Evolutionary conservation across 1,140 invertebrate species (phyloP).

Genomic region (Protaetia brevitarsis): DNA sequence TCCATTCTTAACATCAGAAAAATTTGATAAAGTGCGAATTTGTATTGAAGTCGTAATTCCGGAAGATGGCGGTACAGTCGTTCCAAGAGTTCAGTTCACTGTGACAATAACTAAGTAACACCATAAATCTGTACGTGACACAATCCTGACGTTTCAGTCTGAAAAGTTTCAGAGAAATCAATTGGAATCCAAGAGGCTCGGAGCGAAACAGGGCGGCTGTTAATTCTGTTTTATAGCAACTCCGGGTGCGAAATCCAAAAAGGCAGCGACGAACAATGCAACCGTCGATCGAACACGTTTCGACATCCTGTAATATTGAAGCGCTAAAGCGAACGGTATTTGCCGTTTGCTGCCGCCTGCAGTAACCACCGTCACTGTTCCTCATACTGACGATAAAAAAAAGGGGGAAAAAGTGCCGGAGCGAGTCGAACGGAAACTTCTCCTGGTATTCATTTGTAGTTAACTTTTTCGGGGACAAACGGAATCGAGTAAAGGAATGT

Average conservation of each 20-base stretch:
- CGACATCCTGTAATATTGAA: conserved; percentile 9
- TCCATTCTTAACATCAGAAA: neutral
- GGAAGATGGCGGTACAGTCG: conserved; percentile 2
- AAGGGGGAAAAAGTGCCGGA: neutral
- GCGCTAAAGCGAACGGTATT: neutral
- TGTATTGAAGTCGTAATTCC: conserved; percentile 12
- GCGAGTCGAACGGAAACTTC: no score
- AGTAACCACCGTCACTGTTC: neutral
- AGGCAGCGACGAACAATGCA: conserved; percentile 15
- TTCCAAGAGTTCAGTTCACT: neutral
- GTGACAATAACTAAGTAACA: conserved; percentile 6
- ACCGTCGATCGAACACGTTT: conserved; percentile 6
- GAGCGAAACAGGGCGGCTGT: neutral
- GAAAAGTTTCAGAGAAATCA: conserved; percentile 16
- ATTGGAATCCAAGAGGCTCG: conserved; percentile 6
- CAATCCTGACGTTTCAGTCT: conserved; percentile 12
- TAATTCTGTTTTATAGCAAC: conserved; percentile 10
- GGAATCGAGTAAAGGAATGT: conserved; percentile 6
- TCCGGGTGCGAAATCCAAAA: conserved; percentile 1
- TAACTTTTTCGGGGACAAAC: neutral
- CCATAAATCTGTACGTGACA: conserved; percentile 15
- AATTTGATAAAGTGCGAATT: conserved; percentile 11
- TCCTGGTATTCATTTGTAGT: conserved; percentile 3
- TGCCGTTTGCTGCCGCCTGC: neutral
- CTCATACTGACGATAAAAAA: neutral